These are phyloP conservation scores for Pelagia noctiluca DNA, from an alignment of 30 jellyfish, hydroid and myxozoan genomes.

Conservation along the genomic window DNA sequence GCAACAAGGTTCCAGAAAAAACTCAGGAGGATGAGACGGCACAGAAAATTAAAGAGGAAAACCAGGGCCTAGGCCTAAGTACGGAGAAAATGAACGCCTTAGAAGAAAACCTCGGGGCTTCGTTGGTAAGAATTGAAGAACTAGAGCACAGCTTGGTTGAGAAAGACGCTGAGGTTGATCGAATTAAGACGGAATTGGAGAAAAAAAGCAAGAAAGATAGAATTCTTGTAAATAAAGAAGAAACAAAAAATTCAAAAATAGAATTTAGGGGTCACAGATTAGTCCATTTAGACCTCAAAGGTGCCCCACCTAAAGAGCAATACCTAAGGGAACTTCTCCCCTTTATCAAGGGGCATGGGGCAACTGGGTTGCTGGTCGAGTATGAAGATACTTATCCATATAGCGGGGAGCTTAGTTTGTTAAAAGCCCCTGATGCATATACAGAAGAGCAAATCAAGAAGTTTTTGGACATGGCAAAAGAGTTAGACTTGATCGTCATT, in stretches of 20 bases:
- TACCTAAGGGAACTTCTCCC: conserved; percentile 71
- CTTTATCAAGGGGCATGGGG: conserved; percentile 65
- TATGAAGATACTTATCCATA: conserved; percentile 95
- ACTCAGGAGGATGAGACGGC: neutral
- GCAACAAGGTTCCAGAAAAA: no score
- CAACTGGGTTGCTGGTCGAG: conserved; percentile 83
- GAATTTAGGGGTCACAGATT: conserved; percentile 79
- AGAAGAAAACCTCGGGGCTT: neutral
- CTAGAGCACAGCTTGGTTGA: conserved; percentile 12
- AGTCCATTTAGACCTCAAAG: conserved; percentile 89
- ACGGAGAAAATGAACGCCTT: no score
- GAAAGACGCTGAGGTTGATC: conserved; percentile 16
- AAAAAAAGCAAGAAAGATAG: conserved; percentile 1
- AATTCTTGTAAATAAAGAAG: conserved; percentile 4
- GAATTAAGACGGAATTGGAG: neutral
- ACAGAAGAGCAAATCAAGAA: conserved; percentile 57
- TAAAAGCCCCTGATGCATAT: conserved; percentile 77
- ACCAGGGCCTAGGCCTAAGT: conserved; percentile 66
- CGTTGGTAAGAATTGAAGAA: conserved; percentile 17
- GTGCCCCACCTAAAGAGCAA: conserved; percentile 88
- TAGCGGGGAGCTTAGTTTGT: conserved; percentile 63
- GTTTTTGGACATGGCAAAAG: conserved; percentile 70
- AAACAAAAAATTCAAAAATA: no score
- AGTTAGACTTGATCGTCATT: conserved; percentile 58
- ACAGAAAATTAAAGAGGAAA: conserved; percentile 26